Evolutionary conservation across 2,797 vertebrate species (phyloP), one percentile per base, ranked within the genome.

Genomic region (Decapterus maruadsi): DNA sequence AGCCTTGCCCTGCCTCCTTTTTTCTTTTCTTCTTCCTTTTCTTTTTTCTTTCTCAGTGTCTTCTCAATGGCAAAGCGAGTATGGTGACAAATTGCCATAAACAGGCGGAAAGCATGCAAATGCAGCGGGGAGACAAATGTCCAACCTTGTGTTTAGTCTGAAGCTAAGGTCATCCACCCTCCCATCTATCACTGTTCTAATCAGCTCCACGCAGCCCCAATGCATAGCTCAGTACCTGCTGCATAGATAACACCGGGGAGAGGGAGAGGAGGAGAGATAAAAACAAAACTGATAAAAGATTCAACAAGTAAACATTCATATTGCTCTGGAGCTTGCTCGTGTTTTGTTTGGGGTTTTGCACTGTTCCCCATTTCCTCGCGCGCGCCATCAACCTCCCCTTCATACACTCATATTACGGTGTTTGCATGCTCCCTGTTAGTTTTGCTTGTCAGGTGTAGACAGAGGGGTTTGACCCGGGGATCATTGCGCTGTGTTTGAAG

Each of bases 171-270:
- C 93, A 92, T 88, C 93, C 89, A 81, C 88, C 83, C 84, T 88
- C 86, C 89, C 90, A 95, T 95, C 93, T 94, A 95, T 94, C 94
- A 94, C 89, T 61, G 89, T 76, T 93, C 91, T 95, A 95, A 95
- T 95, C 94, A 93, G 93, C 91, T 82, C 68, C 83, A 89, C 88
- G 61, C 94, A 94, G 94, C 82, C 92, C 80, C 80, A 55, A 69
- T 85, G 89, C 86, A 68, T 29, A 81, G 82, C 88, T 83, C 85
- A 46, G 75, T 87, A 87, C 89, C 89, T 75, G 87, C 93, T 86
- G 90, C 90, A 91, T 79, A 90, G 93, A 93, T 93, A 94, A 93
- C 88, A 64, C 48, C 4, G 4, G 10, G 67, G 26, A 68, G 85
- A 55, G 42, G 26, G 71, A 59, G 78, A 61, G 60, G 58, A 46